phyloP scores from a whole-genome alignment of 2,888 invertebrate species.

The Microctonus hyperodae region DNA sequence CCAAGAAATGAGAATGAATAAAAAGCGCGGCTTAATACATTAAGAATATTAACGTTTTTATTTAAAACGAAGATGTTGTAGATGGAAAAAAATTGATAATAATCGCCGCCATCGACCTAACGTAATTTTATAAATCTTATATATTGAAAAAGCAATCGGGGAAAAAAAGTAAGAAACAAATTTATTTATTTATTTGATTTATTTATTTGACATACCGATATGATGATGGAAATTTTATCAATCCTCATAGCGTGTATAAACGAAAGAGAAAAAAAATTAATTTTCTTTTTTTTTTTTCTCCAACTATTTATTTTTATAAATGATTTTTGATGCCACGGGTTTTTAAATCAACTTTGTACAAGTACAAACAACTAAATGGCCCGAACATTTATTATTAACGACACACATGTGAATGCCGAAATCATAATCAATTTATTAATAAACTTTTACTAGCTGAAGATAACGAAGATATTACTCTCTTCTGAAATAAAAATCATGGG shows the following conservation, averaged over 20 bases:
- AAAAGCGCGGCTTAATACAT: constrained; percentile 22
- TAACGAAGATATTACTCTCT: constrained; percentile 34
- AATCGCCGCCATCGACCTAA: constrained; percentile 35
- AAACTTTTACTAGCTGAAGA: constrained; percentile 31
- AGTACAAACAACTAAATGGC: constrained; percentile 1
- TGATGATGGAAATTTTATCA: constrained; percentile 36
- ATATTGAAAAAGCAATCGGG: constrained; percentile 43
- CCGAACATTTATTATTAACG: constrained; percentile 5
- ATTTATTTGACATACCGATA: constrained; percentile 60
- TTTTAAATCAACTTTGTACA: constrained; percentile 14
- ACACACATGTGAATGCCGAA: background rate
- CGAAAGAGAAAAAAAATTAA: constrained; percentile 8
- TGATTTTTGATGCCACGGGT: constrained; percentile 53
- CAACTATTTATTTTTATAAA: constrained; percentile 64
- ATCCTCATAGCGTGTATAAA: constrained; percentile 16
- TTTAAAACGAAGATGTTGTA: background rate
- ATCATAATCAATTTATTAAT: constrained; percentile 13
- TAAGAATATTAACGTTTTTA: constrained; percentile 9
- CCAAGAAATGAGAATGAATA: constrained; percentile 13
- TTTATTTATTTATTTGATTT: constrained; percentile 63
- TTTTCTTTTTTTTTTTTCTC: constrained; percentile 45
- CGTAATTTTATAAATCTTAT: constrained; percentile 51
- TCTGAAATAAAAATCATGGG: background rate
- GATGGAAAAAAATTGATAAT: constrained; percentile 21
- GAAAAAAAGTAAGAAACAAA: constrained; percentile 51